Conservation (phyloP, 1,140 invertebrate genomes). For the Chlorops oryzae region DNA sequence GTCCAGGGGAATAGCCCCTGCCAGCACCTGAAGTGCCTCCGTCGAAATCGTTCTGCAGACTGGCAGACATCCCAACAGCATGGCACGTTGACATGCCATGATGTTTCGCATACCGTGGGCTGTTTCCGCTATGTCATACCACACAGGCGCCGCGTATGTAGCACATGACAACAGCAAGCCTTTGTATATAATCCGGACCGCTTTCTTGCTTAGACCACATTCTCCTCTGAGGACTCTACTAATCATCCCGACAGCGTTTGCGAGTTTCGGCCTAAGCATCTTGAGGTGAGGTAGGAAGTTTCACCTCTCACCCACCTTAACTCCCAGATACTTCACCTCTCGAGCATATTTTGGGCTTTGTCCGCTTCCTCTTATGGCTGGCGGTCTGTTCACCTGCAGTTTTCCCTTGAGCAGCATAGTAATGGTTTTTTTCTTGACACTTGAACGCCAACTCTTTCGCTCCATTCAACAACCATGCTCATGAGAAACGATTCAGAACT, state of each 20-base stretch:
- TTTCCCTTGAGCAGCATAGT: neutral
- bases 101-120: neutral
- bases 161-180: neutral
- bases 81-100: slow-evolving; percentile 5
- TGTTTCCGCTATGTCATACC: neutral
- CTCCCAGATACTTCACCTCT: neutral
- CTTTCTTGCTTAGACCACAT: neutral
- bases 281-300: neutral
- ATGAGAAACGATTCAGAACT: neutral
- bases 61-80: slow-evolving; percentile 6
- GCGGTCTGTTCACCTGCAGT: neutral
- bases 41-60: slow-evolving; percentile 10
- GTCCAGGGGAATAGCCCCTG: slow-evolving; percentile 5
- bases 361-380: neutral
- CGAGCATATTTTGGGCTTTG: neutral
- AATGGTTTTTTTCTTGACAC: neutral
- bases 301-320: neutral
- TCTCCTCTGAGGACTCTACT: neutral
- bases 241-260: neutral
- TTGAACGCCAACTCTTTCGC: too few species aligned
- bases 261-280: neutral
- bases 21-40: slow-evolving; percentile 11
- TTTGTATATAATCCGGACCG: neutral
- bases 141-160: neutral
- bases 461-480: too few species aligned